Evolutionary conservation across 2,797 vertebrate species (phyloP), one percentile per base, ranked within the genome.

Genomic region (Pangasius sanitwongsei): DNA sequence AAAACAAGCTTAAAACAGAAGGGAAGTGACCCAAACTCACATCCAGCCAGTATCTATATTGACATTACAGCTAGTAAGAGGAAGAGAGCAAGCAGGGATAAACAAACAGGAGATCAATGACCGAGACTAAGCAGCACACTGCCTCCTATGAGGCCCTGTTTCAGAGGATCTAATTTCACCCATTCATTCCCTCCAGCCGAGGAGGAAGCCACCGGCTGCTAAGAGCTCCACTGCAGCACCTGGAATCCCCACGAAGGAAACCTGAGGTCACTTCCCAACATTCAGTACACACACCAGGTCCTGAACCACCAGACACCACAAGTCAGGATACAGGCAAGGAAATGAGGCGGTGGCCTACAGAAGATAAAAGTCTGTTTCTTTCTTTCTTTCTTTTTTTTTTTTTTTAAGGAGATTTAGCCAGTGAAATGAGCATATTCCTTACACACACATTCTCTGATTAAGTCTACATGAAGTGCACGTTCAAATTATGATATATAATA

Each of bases 261-360:
- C 92, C 92, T 93, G 94, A 95, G 94, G 95, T 95, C 94, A 96
- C 93, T 94, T 94, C 95, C 95, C 93, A 93, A 91, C 89, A 93
- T 94, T 93, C 90, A 94, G 90, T 85, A 92, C 92, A 91, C 87
- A 90, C 93, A 94, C 93, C 94, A 94, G 90, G 89, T 90, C 91
- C 93, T 90, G 90, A 90, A 91, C 89, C 92, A 92, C 90, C 91
- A 93, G 93, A 92, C 94, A 94, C 91, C 83, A 55, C 48, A 85
- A 37, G 59, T 67, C 70, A 83, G 53, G 74, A 87, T 70, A 80
- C 74, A 80, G 82, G 80, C 23, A 65, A 85, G 86, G 61, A 88
- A 90, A 89, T 88, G 74, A 69, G 55, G 81, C 16, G 31, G 41
- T 74, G 77, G 81, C 53, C 83, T 75, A 87, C 23, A 87, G 72